Conservation (phyloP, 2,797 vertebrate species). For the Bothrops alternatus region DNA sequence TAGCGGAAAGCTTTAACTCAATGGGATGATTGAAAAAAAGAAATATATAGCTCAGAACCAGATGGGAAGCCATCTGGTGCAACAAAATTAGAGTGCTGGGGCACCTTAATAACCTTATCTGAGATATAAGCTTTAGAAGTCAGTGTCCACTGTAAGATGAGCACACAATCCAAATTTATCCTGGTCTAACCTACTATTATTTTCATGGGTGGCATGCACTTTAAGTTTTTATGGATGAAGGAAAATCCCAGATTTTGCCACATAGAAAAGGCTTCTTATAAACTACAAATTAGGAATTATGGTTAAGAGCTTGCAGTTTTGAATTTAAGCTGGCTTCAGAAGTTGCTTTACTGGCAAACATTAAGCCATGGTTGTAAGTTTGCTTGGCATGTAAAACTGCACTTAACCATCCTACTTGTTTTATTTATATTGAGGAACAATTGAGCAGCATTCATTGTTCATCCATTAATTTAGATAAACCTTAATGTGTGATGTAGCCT, state of each 20-base stretch:
- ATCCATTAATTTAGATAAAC: background rate
- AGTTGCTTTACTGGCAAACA: background rate
- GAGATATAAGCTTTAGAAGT: background rate
- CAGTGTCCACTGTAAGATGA: background rate
- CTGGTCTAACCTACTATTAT: background rate
- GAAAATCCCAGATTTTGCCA: background rate
- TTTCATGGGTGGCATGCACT: background rate
- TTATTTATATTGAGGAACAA: background rate
- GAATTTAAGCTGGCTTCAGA: background rate
- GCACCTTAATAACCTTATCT: slow-evolving; percentile 1
- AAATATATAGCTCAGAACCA: slow-evolving; percentile 66
- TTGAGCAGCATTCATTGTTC: background rate
- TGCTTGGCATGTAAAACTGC: background rate
- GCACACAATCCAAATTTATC: background rate
- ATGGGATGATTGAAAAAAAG: slow-evolving; percentile 70
- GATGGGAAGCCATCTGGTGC: slow-evolving; percentile 9
- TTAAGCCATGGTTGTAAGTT: background rate
- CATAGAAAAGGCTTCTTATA: background rate
- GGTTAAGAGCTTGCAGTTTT: background rate
- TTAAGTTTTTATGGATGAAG: background rate
- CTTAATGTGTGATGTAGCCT: background rate
- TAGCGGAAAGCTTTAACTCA: slow-evolving; percentile 75
- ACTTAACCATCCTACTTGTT: background rate
- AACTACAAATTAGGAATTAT: background rate
- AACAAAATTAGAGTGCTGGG: background rate